Evolutionary conservation across 2,113 vertebrate genomes (phyloP), one percentile per base, ranked within the genome.

Genomic region (Corydoras sp.): DNA sequence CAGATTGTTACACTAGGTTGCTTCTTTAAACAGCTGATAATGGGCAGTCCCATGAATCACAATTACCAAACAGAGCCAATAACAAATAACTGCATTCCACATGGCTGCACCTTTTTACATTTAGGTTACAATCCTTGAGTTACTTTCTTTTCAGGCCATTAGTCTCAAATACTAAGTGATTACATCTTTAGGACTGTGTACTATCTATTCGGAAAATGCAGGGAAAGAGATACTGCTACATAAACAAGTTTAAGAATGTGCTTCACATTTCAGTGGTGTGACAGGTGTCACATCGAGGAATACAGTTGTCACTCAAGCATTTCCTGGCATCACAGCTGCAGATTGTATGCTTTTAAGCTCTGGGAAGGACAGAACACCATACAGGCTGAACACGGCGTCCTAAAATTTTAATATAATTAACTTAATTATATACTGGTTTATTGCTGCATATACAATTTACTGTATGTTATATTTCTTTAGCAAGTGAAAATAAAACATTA

Each of bases 1-100:
- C 7, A 43, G 7, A 43, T 43, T 43, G 7, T 43, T 24, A 24
- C 18, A 24, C 18, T 24, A 68, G 12, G 32, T 30, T 31, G 50
- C 48, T 66, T 62, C 63, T 67, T 29, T 24, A 66, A 56, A 54
- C n/a, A n/a, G 43, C 29, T 60, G 60, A 72, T 75, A 58, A 60
- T 11, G 29, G 24, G 31, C 9, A 9, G 50, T 13, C 56, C 68
- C 55, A 49, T 62, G 72, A 68, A 55, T 54, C 68, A 62, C 48
- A 66, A 76, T 76, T 71, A 65, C 68, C 55, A 53, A 72, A 75
- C 64, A 64, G 11, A 48, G 62, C 49, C 11, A 12, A 56, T 72
- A 68, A 71, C 30, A 18, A 75, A 72, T 65, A 63, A 59, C 54
- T 69, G 32, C 0, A 10, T 74, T 77, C 62, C 62, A 77, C 62